Evolutionary conservation across 2,113 vertebrate genomes (phyloP).

Genomic region (Papio anubis): DNA sequence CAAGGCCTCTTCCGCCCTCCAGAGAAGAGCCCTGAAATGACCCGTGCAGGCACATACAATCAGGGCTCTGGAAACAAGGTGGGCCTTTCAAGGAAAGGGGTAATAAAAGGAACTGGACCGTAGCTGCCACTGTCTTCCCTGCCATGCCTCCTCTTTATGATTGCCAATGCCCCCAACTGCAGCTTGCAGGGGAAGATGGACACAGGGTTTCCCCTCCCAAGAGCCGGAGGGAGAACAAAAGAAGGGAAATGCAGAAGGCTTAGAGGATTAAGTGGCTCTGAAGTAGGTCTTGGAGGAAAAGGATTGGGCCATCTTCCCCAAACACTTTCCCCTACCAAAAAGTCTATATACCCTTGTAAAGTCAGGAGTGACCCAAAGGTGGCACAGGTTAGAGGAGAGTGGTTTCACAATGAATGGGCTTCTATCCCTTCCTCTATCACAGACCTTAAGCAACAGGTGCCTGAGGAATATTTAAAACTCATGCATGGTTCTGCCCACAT

Average conservation of each 20-base stretch:
- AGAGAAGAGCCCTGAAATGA: not conserved
- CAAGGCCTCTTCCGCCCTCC: not conserved
- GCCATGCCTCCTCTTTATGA: not conserved
- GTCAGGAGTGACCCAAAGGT: not conserved
- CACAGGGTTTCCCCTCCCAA: not conserved
- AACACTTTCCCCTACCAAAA: not conserved
- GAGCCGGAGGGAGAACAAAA: not conserved
- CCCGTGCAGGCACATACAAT: no score
- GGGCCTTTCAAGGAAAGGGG: not conserved
- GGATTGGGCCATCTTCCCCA: not conserved
- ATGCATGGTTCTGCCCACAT: fast-evolving
- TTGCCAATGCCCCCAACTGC: not conserved
- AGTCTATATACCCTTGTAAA: not conserved
- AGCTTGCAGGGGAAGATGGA: not conserved
- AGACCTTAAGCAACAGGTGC: not conserved
- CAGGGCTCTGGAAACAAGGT: not conserved
- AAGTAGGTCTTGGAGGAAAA: not conserved
- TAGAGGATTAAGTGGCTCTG: not conserved
- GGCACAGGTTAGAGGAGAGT: not conserved
- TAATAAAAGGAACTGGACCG: not conserved
- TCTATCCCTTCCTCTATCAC: not conserved
- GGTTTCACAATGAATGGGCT: no score
- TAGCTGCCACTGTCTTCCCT: not conserved
- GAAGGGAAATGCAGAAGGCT: not conserved
- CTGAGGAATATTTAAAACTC: not conserved